Evolutionary conservation across 2,888 invertebrate genomes (phyloP).

Genomic region (Drosophila affinis): DNA sequence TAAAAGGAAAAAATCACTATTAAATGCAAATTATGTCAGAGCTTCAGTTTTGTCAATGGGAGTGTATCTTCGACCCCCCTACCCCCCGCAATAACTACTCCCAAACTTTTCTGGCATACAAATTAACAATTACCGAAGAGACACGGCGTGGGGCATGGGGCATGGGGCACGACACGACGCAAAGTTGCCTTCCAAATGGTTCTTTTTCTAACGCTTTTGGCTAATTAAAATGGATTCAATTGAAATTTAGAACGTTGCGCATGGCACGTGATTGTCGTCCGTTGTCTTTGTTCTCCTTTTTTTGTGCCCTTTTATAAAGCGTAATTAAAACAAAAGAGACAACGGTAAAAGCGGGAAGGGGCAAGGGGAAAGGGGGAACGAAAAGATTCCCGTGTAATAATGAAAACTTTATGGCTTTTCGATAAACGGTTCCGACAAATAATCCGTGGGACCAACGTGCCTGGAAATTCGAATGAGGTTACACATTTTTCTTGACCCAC

Average conservation of each 20-base stretch:
- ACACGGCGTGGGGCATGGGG: conserved; percentile 34
- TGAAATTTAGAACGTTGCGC: conserved; percentile 78
- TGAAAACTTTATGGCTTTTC: conserved; percentile 77
- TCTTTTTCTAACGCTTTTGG: conserved; percentile 72
- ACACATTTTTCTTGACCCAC: conserved; percentile 27
- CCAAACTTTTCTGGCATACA: conserved; percentile 59
- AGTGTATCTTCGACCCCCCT: background rate
- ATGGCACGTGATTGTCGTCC: conserved; percentile 69
- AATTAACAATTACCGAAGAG: conserved; percentile 52
- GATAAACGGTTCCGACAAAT: conserved; percentile 69
- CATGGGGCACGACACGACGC: background rate
- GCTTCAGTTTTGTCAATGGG: conserved; percentile 56
- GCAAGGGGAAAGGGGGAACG: background rate
- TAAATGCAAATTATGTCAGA: conserved; percentile 76
- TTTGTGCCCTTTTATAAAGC: conserved; percentile 59
- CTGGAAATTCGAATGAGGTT: conserved; percentile 28
- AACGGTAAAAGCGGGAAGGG: conserved; percentile 59
- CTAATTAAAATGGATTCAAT: conserved; percentile 79
- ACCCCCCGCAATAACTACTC: conserved; percentile 35
- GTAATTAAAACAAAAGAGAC: conserved; percentile 68
- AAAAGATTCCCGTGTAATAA: conserved; percentile 63
- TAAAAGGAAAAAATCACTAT: conserved; percentile 49
- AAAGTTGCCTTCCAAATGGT: conserved; percentile 32
- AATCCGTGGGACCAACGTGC: conserved; percentile 41
- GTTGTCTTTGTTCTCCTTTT: conserved; percentile 32